Evolutionary conservation across 92 coral and sea anemone genomes (phyloP), one percentile per base, ranked within the genome.

Genomic region (Palythoa heliodiscus): DNA sequence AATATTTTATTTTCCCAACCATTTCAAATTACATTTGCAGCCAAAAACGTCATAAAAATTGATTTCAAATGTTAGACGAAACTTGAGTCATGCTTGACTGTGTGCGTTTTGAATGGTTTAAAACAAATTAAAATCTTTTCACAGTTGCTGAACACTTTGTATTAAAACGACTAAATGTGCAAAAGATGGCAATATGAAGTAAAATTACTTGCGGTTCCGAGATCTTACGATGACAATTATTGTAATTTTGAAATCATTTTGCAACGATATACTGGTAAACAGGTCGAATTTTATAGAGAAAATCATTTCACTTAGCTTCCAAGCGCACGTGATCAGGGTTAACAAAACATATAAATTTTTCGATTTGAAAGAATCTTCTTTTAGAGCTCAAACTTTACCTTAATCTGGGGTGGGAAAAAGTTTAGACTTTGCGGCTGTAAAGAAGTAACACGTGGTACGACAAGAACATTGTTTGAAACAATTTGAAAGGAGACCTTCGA

Each of bases 1-100:
- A 68, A 68, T 68, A 68, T 68, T 68, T 20, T 68, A 68, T 68
- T 68, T 68, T 68, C 23, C 20, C 73, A 68, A 68, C 20, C 73
- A 68, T 68, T 68, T 68, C 73, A 68, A 68, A 68, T 16, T 0
- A 68, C 6, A 68, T 68, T 68, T 68, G 22, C 72, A 20, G 72
- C 22, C 37, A 69, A 69, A 69, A 69, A 69, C 73, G 3, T 69
- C 47, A 69, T 69, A 69, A 69, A 69, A 69, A 19, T 69, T 24
- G 73, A 69, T 69, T 69, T 69, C 35, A 69, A 69, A 69, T 69
- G 43, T 69, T 14, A 69, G 22, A 69, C 47, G 20, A 58, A 58
- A 58, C 16, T 58, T 58, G 19, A 20, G 2, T 29, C 35, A 58
- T 58, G 66, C 66, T 19, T 6, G 20, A 58, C 20, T 58, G 15